These are phyloP conservation scores for Brotula barbata DNA, from an alignment of 2,797 vertebrate species.

Conservation along the genomic window DNA sequence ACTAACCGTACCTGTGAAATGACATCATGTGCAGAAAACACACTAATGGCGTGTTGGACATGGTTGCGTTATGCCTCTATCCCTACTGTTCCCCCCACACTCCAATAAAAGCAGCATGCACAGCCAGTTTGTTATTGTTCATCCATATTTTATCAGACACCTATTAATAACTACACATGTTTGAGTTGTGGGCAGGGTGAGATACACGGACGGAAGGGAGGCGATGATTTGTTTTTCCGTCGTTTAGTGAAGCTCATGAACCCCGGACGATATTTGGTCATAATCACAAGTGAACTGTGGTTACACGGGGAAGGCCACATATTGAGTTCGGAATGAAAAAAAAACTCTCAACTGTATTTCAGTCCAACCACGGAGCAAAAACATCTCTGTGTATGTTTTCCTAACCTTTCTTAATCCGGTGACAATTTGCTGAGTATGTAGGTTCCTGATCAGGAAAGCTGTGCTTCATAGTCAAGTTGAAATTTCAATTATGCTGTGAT, in stretches of 20 bases:
- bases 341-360: slow-evolving; percentile 16
- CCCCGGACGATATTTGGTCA: slow-evolving; percentile 11
- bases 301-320: slow-evolving; percentile 18
- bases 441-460: slow-evolving; percentile 17
- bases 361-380: slow-evolving; percentile 11
- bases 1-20: slow-evolving; percentile 59
- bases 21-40: slow-evolving; percentile 49
- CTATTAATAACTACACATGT: slow-evolving; percentile 70
- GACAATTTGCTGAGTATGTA: slow-evolving; percentile 41
- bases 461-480: slow-evolving; percentile 14
- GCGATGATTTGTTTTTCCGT: background rate
- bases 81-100: slow-evolving; percentile 28
- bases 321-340: slow-evolving; percentile 19
- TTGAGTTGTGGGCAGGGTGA: slow-evolving; percentile 45
- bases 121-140: slow-evolving; percentile 68
- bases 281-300: slow-evolving; percentile 28
- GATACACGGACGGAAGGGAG: slow-evolving; percentile 15
- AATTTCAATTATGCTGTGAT: too few relatives aligned
- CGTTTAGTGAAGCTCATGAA: slow-evolving; percentile 21
- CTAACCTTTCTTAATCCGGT: slow-evolving; percentile 35
- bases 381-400: slow-evolving; percentile 20
- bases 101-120: slow-evolving; percentile 42
- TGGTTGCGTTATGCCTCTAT: slow-evolving; percentile 28
- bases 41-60: slow-evolving; percentile 39
- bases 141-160: slow-evolving; percentile 70